Evolutionary conservation across 2,888 invertebrate species (phyloP).

Genomic region (Sialis lutaria): DNA sequence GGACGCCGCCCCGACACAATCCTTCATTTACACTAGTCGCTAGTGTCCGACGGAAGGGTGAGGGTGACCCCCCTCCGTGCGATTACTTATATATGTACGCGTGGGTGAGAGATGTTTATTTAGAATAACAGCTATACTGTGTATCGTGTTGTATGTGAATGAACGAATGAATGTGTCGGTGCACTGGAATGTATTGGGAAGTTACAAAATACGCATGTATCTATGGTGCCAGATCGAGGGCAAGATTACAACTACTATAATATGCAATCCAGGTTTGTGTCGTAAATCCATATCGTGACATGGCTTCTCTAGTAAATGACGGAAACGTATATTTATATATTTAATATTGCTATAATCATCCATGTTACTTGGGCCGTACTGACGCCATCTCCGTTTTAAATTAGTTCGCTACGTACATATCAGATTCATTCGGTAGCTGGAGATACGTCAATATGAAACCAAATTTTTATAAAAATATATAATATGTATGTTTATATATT

Average conservation of each 20-base stretch:
- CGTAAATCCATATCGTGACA: neutral
- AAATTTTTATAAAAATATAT: conserved; percentile 5
- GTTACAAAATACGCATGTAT: conserved; percentile 2
- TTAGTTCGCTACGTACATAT: neutral
- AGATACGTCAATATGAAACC: neutral
- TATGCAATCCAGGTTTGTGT: neutral
- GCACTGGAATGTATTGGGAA: conserved; percentile 4
- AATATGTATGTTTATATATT: conserved; percentile 1
- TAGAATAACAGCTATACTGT: conserved; percentile 6
- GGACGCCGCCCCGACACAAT: neutral
- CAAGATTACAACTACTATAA: conserved; percentile 1
- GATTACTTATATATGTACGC: conserved; percentile 1
- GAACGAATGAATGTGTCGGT: conserved; percentile 3
- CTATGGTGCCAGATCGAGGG: conserved; percentile 4
- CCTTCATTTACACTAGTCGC: conserved; percentile 1
- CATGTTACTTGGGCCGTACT: conserved; percentile 2
- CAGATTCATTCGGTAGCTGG: neutral
- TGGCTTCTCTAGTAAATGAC: conserved; percentile 3
- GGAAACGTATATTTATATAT: conserved; percentile 5
- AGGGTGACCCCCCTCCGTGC: neutral
- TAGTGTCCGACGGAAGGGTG: neutral
- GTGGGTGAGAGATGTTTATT: conserved; percentile 2
- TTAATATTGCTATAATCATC: conserved; percentile 5
- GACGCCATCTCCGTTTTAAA: neutral
- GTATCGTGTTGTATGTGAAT: conserved; percentile 2